phyloP scores from a whole-genome alignment of 2,888 invertebrate species.

The Lasius fuliginosus region DNA sequence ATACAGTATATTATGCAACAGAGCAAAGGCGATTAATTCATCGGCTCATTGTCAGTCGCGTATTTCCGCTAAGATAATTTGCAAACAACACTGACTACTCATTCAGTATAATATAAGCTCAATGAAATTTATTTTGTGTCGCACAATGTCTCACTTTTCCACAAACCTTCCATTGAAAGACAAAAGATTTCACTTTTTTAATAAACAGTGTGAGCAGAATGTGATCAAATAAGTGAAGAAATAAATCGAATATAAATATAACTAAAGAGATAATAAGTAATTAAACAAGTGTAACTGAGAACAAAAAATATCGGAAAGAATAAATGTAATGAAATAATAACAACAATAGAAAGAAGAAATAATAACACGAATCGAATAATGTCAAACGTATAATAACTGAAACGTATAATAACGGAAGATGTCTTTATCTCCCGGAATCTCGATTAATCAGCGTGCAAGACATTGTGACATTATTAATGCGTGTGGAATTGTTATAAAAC shows the following conservation, averaged over 20 bases:
- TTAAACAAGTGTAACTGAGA: background rate
- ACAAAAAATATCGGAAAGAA: background rate
- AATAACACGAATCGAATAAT: background rate
- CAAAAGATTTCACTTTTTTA: background rate
- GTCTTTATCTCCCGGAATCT: background rate
- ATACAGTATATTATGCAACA: background rate
- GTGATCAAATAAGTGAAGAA: conserved; percentile 10
- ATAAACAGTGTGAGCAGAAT: background rate
- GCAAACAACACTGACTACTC: background rate
- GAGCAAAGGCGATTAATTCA: background rate
- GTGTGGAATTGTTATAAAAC: conserved; percentile 4
- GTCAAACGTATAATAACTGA: background rate
- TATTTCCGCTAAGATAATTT: conserved; percentile 16
- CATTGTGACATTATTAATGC: conserved; percentile 20
- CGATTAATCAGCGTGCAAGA: conserved; percentile 6
- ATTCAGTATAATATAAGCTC: conserved; percentile 3
- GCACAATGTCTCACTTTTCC: conserved; percentile 18
- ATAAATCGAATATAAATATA: background rate
- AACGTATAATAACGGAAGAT: background rate
- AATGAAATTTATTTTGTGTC: conserved; percentile 15
- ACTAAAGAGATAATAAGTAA: background rate
- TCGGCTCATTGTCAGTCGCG: background rate
- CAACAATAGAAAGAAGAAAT: background rate
- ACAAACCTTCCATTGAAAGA: background rate
- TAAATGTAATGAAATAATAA: background rate